phyloP scores from a whole-genome alignment of 2,113 vertebrate species.

The Paramormyrops kingsleyae region DNA sequence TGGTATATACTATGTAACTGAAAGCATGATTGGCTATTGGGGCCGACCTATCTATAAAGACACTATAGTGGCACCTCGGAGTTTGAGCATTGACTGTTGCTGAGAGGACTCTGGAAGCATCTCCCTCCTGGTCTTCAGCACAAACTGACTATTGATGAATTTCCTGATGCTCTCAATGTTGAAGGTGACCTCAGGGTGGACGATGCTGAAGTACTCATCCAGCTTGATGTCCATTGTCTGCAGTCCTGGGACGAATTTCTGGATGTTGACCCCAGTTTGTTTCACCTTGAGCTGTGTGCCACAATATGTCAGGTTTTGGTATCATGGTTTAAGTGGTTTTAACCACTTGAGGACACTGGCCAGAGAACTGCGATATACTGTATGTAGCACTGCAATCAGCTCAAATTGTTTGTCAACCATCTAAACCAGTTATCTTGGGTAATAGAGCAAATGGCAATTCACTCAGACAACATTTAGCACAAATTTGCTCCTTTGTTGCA shows the following conservation, averaged over 20 bases:
- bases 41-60: neutral
- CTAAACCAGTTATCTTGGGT: neutral
- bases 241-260: slow-evolving; percentile 63
- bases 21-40: neutral
- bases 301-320: neutral
- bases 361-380: neutral
- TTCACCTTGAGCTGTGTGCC: slow-evolving; percentile 58
- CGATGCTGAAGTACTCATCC: slow-evolving; percentile 59
- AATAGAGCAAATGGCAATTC: neutral
- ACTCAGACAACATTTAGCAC: neutral
- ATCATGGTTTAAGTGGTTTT: neutral
- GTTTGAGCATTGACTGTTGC: slow-evolving; percentile 47
- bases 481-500: neutral
- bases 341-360: neutral
- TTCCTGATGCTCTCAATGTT: slow-evolving; percentile 65
- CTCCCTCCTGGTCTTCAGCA: slow-evolving; percentile 57
- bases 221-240: slow-evolving; percentile 42
- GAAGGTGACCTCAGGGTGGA: slow-evolving; percentile 64
- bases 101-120: slow-evolving; percentile 43
- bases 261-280: slow-evolving; percentile 65
- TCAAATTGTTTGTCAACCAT: neutral
- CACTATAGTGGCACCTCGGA: slow-evolving; percentile 48
- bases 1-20: neutral
- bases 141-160: slow-evolving; percentile 67
- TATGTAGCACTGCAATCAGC: neutral